Base-by-base conservation (phyloP, 2,113 vertebrate genomes). In the Tachysurus fulvidraco region DNA sequence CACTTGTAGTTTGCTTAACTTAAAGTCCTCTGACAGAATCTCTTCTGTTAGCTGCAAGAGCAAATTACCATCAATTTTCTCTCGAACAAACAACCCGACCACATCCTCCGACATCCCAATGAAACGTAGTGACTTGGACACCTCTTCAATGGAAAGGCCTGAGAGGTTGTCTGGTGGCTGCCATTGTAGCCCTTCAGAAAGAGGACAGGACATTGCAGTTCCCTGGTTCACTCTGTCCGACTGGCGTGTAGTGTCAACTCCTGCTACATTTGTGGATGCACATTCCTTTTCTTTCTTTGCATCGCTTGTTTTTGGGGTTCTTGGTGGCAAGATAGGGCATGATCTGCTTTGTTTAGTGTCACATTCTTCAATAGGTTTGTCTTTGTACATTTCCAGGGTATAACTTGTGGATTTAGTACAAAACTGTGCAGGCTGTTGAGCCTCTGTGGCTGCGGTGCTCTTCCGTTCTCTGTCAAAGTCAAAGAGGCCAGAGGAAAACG, bases 61-160 rank as follows among this genome's bases (percentile, higher is more conserved):
- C 90, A 99, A 94, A 93, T 96, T 99, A 84, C 98, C 98, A 46
- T 99, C 98, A 12, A 99, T 98, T 94, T 98, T 99, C 94, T 99
- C 98, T 0, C 94, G 95, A 84, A 96, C 95, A 74, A 99, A 99
- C 88, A 98, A 95, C 0, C 95, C 94, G 78, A 97, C 93, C 21
- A 98, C 94, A 81, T 99, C 98, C 79, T 98, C 97, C 0, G 97
- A 96, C 89, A 99, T 92, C 78, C 98, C 98, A 19, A 99, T 99
- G 86, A 99, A 99, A 85, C 95, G 92, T 36, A 99, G 92, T 0
- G 96, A 99, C 87, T 95, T 97, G 62, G 97, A 98, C 86, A 99
- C 97, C 90, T 99, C 97, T 88, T 99, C 98, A 54, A 99, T 94
- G 0, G 97, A 98, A 28, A 99, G 96, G 71, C 97, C 98, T 0